Base-by-base conservation (phyloP, 2,797 vertebrate species). In the Aeoliscus strigatus region DNA sequence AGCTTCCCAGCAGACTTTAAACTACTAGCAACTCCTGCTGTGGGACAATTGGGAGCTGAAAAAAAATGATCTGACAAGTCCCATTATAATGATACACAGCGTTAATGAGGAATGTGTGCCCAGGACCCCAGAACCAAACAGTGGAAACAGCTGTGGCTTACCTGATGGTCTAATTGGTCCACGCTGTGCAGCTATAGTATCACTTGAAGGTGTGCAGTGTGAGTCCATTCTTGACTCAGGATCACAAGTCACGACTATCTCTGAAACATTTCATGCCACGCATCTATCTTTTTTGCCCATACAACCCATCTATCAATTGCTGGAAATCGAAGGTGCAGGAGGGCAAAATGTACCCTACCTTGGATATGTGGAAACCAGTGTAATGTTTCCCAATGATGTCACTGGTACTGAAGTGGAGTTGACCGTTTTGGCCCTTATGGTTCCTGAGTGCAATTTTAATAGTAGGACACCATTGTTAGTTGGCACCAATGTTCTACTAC, bases 391-490 rank as follows among this genome's bases (percentile, higher is more conserved):
- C 6, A 1, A 21, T 2, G 30, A 7, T 6, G 5, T 44, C 14
- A 30, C 50, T 29, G 40, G 39, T 6, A 30, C 5, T 37, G 40
- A 53, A 8, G 31, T 43, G 17, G 5, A 53, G 18, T 4, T 53
- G 4, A 15, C 27, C 11, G 31, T 7, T 3, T 24, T 37, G n/a
- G n/a, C n/a, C n/a, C n/a, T n/a, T n/a, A 18, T 53, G n/a, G 50
- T 44, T 23, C 40, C 32, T 4, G 40, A 53, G 9, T 53, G 50
- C 13, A 25, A 37, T 17, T 44, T 44, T 16, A 53, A 53, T 10
- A 25, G 40, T 15, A 14, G 44, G 14, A 44, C 29, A 3, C 50
- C 50, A 8, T 12, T 44, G 33, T 12, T 42, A 9, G 14, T 53
- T 15, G 27, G 25, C 3, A 37, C 40, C 1, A 53, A 53, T 37